Base-by-base conservation (phyloP, 1,140 invertebrate species). In the Trachelipus rathkii region DNA sequence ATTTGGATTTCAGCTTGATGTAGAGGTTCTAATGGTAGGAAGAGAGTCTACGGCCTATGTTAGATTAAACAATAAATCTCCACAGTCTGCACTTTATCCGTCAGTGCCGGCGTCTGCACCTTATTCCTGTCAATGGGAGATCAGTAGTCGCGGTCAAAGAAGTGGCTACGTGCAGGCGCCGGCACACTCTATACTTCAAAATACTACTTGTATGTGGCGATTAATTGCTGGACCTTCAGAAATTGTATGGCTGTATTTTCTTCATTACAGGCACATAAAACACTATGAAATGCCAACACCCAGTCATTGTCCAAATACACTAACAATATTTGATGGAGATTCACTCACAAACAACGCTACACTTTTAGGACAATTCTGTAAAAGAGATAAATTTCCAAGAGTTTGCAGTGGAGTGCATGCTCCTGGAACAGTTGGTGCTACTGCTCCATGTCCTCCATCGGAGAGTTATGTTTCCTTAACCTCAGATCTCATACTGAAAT, bases 1-100 rank as follows among this genome's bases (percentile, higher is more conserved):
- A 23, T 89, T 92, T 83, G 93, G 93, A 73, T 95, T 95, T 84
- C 93, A 95, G 82, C 85, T 95, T 60, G 92, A 95, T 88, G 92
- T 95, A 79, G 90, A 92, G 86, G 92, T 93, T 83, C 85, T 82
- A 76, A 83, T 93, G 90, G 90, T 82, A n/a, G 79, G 79, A 19
- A 72, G 72, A 8, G 77, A 81, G 46, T 78, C 77, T 7, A 81
- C 79, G 19, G 79, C 79, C 0, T 81, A 81, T 43, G 75, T 81
- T 9, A 70, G 77, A 23, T 23, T 71, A 19, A 75, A 73, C 7
- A 46, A 67, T 33, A 68, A 78, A 19, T 76, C 73, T 43, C 73
- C 73, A 0, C 60, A 75, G 33, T 75, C 73, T 44, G 73, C 73
- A 3, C 43, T 75, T 60, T 75, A 68, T 33, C 73, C 73, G 44